Evolutionary conservation across 2,888 invertebrate genomes (phyloP).

Genomic region (Gastrophysa polygoni): DNA sequence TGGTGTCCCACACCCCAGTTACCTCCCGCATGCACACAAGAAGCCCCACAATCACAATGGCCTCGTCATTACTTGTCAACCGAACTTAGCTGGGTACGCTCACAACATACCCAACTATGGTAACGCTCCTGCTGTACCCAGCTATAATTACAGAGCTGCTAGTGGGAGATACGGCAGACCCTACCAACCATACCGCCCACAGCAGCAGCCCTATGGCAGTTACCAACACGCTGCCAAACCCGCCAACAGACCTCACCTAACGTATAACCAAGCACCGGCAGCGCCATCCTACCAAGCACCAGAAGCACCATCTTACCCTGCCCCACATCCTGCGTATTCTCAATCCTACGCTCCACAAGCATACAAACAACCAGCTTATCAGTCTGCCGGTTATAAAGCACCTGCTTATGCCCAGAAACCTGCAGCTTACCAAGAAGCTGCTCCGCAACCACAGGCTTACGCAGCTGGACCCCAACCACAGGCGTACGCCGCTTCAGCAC

Average conservation of each 20-base stretch:
- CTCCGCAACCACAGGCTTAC: slow-evolving; percentile 16
- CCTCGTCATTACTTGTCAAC: slow-evolving; percentile 57
- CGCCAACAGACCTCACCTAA: background rate
- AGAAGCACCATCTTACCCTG: slow-evolving; percentile 10
- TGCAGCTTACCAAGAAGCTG: slow-evolving; percentile 17
- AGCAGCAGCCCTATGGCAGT: slow-evolving; percentile 24
- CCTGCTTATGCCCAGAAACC: slow-evolving; percentile 16
- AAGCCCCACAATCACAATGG: slow-evolving; percentile 47
- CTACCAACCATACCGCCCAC: slow-evolving; percentile 23
- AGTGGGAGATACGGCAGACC: slow-evolving; percentile 28
- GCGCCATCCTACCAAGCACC: slow-evolving; percentile 20
- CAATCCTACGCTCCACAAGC: slow-evolving; percentile 1
- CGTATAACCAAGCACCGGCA: slow-evolving; percentile 28
- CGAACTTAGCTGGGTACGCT: slow-evolving; percentile 55
- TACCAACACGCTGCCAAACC: slow-evolving; percentile 21
- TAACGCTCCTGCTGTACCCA: background rate
- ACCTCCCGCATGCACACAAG: slow-evolving; percentile 20
- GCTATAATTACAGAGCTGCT: slow-evolving; percentile 33
- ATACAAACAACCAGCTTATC: background rate
- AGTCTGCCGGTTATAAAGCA: slow-evolving; percentile 5
- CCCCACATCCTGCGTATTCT: slow-evolving; percentile 12
- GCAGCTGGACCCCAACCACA: slow-evolving; percentile 23
- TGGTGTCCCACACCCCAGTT: slow-evolving; percentile 9
- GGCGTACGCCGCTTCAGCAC: slow-evolving; percentile 22
- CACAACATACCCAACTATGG: slow-evolving; percentile 35